A percentile compares a stretch with the other conserved stretches of the same genome.
Evolutionary conservation across 37 sponge, comb jelly and placozoan genomes (phyloP).

Genomic region (Aplysina aerophoba): DNA sequence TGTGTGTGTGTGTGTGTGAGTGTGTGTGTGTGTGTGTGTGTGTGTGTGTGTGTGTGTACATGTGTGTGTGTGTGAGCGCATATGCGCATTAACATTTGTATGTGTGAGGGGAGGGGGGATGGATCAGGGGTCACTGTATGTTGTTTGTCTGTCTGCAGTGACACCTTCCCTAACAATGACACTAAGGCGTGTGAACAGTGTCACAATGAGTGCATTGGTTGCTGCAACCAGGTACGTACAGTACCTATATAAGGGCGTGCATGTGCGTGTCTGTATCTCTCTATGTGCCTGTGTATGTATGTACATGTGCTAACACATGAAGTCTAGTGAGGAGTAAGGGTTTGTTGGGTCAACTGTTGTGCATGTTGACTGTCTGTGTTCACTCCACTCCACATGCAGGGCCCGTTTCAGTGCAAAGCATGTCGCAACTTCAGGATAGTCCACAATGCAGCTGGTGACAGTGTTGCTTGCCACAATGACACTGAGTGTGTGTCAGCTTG

Average conservation of each 20-base stretch:
- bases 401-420: conserved; percentile 39
- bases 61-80: too few species aligned
- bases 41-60: conserved; percentile 9
- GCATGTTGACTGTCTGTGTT: too few species aligned
- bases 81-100: background rate
- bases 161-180: conserved; percentile 36
- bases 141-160: background rate
- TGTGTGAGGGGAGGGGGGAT: background rate
- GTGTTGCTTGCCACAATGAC: background rate
- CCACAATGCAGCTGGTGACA: too few species aligned
- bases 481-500: conserved; percentile 52
- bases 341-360: too few species aligned
- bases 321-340: too few species aligned
- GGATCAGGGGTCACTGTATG: background rate
- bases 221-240: conserved; percentile 46
- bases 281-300: background rate
- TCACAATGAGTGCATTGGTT: conserved; percentile 55
- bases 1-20: conserved; percentile 28
- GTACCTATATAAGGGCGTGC: too few species aligned
- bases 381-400: conserved; percentile 26
- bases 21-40: conserved; percentile 27
- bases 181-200: conserved; percentile 47
- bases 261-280: background rate
- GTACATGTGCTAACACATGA: too few species aligned
- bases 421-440: conserved; percentile 30